phyloP scores from a whole-genome alignment of 2,888 invertebrate species.

The Aleiodes leptofemur region DNA sequence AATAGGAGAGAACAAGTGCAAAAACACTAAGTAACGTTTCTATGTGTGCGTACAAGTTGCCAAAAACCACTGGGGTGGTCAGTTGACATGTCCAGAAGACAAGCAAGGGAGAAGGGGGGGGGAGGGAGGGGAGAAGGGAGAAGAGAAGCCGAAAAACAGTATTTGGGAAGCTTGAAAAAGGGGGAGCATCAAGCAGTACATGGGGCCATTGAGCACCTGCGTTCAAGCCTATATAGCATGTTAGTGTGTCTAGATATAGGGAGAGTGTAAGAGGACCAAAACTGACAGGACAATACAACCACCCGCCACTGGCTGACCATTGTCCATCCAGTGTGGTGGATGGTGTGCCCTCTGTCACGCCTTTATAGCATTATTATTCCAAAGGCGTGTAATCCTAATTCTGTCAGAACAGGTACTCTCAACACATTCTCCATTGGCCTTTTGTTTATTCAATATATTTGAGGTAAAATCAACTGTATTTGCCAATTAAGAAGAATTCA shows the following conservation, averaged over 20 bases:
- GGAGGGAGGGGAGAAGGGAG: neutral
- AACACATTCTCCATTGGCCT: slow-evolving; percentile 3
- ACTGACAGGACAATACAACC: slow-evolving; percentile 66
- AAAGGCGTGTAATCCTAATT: slow-evolving; percentile 67
- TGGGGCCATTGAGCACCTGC: slow-evolving; percentile 33
- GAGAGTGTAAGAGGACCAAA: slow-evolving; percentile 51
- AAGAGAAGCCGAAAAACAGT: slow-evolving; percentile 7
- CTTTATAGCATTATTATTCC: slow-evolving; percentile 63
- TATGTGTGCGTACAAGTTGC: neutral
- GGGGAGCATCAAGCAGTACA: slow-evolving; percentile 18
- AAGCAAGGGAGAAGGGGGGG: neutral
- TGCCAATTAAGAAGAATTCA: neutral
- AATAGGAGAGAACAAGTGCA: slow-evolving; percentile 19
- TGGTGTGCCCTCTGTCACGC: slow-evolving; percentile 58
- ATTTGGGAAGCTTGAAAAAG: slow-evolving; percentile 22
- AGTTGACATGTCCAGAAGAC: slow-evolving; percentile 14
- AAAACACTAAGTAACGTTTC: slow-evolving; percentile 9
- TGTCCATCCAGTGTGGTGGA: slow-evolving; percentile 58
- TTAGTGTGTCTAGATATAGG: slow-evolving; percentile 4
- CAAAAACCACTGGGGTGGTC: slow-evolving; percentile 25
- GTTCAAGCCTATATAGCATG: slow-evolving; percentile 24
- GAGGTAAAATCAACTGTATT: neutral
- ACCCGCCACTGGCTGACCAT: slow-evolving; percentile 68
- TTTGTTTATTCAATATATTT: slow-evolving; percentile 28
- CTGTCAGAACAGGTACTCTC: slow-evolving; percentile 56